These are phyloP conservation scores for Bovichtus diacanthus DNA, from an alignment of 2,797 vertebrate genomes.

Conservation along the genomic window DNA sequence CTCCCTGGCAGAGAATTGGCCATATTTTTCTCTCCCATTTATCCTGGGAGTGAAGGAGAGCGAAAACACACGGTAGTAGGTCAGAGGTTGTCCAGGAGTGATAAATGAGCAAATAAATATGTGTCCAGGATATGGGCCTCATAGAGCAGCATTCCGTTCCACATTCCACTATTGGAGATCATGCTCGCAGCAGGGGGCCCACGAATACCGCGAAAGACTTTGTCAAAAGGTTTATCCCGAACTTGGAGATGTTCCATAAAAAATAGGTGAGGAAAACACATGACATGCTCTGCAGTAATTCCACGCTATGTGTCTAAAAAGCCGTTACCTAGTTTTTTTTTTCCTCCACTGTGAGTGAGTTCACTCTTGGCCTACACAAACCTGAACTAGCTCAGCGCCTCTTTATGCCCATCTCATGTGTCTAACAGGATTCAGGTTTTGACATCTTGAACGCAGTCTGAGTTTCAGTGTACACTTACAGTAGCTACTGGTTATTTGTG, in stretches of 20 bases:
- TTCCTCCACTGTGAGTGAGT: conserved; percentile 26
- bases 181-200: conserved; percentile 47
- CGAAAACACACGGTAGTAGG: conserved; percentile 78
- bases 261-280: conserved; percentile 52
- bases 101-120: conserved; percentile 86
- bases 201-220: conserved; percentile 7
- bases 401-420: conserved; percentile 65
- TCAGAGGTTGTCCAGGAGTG: conserved; percentile 77
- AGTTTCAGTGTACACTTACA: conserved; percentile 70
- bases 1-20: conserved; percentile 21
- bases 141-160: conserved; percentile 72
- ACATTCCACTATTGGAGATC: conserved; percentile 75
- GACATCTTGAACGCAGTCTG: conserved; percentile 56
- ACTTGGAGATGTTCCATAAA: conserved; percentile 49
- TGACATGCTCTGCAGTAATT: conserved; percentile 62
- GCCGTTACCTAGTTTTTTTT: conserved; percentile 38
- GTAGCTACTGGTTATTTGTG: conserved; percentile 78
- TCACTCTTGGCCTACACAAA: conserved; percentile 43
- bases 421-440: conserved; percentile 54
- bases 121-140: conserved; percentile 69
- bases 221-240: conserved; percentile 35
- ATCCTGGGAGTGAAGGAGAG: conserved; percentile 51
- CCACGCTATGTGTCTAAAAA: conserved; percentile 50
- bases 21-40: conserved; percentile 33
- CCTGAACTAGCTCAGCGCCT: conserved; percentile 51